Evolutionary conservation across 2,888 invertebrate genomes (phyloP).

Genomic region (Acleris cristana): DNA sequence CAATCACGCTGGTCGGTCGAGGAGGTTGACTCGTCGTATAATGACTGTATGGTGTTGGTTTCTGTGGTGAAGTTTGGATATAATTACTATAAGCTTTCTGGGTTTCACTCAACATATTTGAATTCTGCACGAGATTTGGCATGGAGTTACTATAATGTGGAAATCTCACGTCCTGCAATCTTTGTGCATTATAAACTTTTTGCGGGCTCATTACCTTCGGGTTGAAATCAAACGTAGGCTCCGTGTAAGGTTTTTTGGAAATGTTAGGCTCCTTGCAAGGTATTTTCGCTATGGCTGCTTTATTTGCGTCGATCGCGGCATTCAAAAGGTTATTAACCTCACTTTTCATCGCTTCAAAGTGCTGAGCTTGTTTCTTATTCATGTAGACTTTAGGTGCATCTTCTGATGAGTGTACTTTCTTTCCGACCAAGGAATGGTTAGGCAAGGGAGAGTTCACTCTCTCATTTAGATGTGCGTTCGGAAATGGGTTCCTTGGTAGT

Average conservation of each 20-base stretch:
- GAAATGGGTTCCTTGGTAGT: constrained; percentile 1
- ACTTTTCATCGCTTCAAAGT: constrained; percentile 45
- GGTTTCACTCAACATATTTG: constrained; percentile 4
- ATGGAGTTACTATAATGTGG: constrained; percentile 3
- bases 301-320: not conserved
- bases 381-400: constrained; percentile 56
- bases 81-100: constrained; percentile 6
- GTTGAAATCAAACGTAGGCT: not conserved
- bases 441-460: not conserved
- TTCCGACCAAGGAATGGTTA: constrained; percentile 18
- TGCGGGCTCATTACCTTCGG: constrained; percentile 2
- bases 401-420: constrained; percentile 26
- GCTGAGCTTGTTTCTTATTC: constrained; percentile 54
- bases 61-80: constrained; percentile 4
- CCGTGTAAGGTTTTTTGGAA: constrained; percentile 10
- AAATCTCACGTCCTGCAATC: constrained; percentile 2
- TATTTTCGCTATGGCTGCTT: not conserved
- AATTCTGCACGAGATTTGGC: constrained; percentile 1
- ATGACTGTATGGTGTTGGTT: constrained; percentile 2
- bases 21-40: constrained; percentile 13
- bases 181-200: constrained; percentile 16
- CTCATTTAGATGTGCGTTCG: not conserved
- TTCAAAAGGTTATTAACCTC: constrained; percentile 46
- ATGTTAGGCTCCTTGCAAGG: not conserved
- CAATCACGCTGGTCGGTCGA: constrained; percentile 8